Evolutionary conservation across 2,113 vertebrate species (phyloP), one percentile per base, ranked within the genome.

Genomic region (Nibea albiflora): DNA sequence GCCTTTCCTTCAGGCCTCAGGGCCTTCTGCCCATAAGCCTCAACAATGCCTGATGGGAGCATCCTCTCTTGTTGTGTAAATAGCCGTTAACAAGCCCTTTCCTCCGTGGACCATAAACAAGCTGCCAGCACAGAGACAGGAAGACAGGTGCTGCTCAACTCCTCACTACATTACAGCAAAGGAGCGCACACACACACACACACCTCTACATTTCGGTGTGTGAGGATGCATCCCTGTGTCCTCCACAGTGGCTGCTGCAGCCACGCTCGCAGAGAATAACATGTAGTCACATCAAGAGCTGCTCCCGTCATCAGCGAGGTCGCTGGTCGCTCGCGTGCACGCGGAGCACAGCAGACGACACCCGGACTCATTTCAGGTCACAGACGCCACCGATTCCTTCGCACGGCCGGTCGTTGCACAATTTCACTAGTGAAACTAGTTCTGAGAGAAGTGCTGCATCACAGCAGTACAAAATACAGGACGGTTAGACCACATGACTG

Each of bases 41-140:
- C 22, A 52, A 39, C 57, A 74, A 67, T 22, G 62, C 47, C 78
- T 49, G 68, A 24, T 44, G 35, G 62, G 56, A 76, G 69, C 53
- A 65, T 64, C 12, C 24, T 11, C 44, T 73, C n/a, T 73, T 88
- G 78, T 86, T 86, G 73, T 85, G 84, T 73, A 87, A 88, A 88
- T 83, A 88, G 69, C 52, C 28, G 56, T 86, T 76, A 78, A 69
- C 72, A 73, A 81, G 68, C 44, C 39, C 57, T 75, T 46, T 69
- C 73, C 44, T 75, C 56, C 63, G 15, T 60, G 68, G 65, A 78
- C 81, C 56, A 68, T 66, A 81, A 88, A 84, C 76, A 62, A n/a
- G 22, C 46, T 50, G 46, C 31, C 56, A 20, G 42, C 49, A 82
- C 15, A 73, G 52, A 73, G 52, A 72, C 70, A 31, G 64, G 31